Evolutionary conservation across 2,888 invertebrate species (phyloP), one percentile per base, ranked within the genome.

Genomic region (Dicyrtomina minuta): DNA sequence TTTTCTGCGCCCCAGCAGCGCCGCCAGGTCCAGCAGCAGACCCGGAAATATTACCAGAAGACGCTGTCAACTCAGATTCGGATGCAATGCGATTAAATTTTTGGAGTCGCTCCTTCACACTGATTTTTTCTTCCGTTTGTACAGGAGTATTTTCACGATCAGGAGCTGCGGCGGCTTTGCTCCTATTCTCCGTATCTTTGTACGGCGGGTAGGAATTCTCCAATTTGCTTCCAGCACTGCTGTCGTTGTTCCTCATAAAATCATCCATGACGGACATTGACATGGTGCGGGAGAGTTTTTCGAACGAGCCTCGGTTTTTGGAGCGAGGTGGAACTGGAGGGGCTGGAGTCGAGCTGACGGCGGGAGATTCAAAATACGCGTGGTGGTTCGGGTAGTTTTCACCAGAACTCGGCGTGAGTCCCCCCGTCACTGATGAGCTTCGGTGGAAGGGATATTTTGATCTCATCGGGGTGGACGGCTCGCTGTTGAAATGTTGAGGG

Each of bases 71-170:
- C 79, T 87, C 86, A 67, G 84, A 84, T 79, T 93, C 91, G 0
- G 92, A 93, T 66, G 93, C 93, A 87, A 95, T 88, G 77, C 91
- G 87, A 82, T 96, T 95, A 81, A 96, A 93, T 84, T 93, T 93
- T 83, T 92, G 90, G 80, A 92, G 93, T 72, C 93, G 87, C 82
- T 96, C 96, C 81, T 92, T 93, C 12, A 96, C 96, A 79, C 93
- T 94, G 74, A 94, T 88, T 79, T 88, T 81, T 72, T 80, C 82
- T 76, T 85, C 84, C 56, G 81, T 82, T 70, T 79, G n/a, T n/a
- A n/a, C 78, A 49, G 68, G 74, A 67, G n/a, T 27, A 27, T 72
- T 71, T 64, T 73, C 77, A 27, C 33, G 66, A 20, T 46, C 24
- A 46, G 17, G 55, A 33, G 66, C 61, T 53, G 66, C 70, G 64